These are phyloP conservation scores for Actias luna DNA, from an alignment of 2,888 invertebrate genomes.

Conservation along the genomic window DNA sequence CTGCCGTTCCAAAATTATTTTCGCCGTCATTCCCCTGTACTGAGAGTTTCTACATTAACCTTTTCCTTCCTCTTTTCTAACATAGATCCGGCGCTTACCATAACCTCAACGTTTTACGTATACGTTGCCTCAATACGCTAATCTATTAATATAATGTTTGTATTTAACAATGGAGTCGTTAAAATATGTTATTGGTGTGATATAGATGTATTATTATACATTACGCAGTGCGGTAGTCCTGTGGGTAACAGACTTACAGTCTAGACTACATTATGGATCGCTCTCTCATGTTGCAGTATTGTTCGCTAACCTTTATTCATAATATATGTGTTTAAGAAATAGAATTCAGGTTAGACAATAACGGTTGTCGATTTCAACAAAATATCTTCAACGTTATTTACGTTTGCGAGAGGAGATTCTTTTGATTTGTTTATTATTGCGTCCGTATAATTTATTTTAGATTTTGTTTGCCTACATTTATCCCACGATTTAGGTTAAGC, in stretches of 20 bases:
- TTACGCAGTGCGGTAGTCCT: background rate
- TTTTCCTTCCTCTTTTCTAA: constrained; percentile 28
- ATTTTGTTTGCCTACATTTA: constrained; percentile 14
- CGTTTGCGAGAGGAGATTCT: constrained; percentile 8
- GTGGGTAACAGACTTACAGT: background rate
- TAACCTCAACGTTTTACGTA: constrained; percentile 57
- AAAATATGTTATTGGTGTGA: background rate
- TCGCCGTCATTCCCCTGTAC: constrained; percentile 52
- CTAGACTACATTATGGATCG: background rate
- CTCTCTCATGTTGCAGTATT: background rate
- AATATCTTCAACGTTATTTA: background rate
- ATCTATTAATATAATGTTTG: constrained; percentile 17
- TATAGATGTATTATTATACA: too few relatives aligned
- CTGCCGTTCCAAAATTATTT: constrained; percentile 67
- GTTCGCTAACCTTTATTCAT: background rate
- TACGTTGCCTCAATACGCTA: constrained; percentile 14
- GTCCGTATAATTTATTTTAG: constrained; percentile 15
- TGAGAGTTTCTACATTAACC: constrained; percentile 37
- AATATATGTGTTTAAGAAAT: background rate
- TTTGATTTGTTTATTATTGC: constrained; percentile 19
- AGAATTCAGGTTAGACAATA: background rate
- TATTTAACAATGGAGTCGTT: constrained; percentile 12
- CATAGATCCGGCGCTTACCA: constrained; percentile 44
- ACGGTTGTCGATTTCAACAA: constrained; percentile 2
- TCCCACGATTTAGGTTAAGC: constrained; percentile 15